Evolutionary conservation across 1,140 invertebrate genomes (phyloP).

Genomic region (Saccostrea echinata): DNA sequence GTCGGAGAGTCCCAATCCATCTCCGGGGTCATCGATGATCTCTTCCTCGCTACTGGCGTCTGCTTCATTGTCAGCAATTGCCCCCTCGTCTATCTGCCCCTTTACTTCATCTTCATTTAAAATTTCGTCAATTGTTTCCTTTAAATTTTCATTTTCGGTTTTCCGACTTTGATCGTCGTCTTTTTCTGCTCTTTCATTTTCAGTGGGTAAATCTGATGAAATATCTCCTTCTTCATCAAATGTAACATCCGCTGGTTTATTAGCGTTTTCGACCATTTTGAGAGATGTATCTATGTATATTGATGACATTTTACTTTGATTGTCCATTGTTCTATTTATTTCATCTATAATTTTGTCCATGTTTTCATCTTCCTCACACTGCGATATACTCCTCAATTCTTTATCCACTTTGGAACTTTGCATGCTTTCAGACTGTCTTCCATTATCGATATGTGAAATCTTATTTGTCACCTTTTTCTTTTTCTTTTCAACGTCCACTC

Average conservation of each 20-base stretch:
- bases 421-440: not conserved
- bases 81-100: not conserved
- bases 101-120: not conserved
- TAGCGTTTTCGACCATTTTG: conserved; percentile 16
- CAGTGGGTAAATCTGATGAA: not conserved
- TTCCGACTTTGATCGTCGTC: not conserved
- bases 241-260: not conserved
- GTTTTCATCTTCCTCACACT: not conserved
- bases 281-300: not conserved
- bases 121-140: conserved; percentile 9
- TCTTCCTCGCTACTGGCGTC: not conserved
- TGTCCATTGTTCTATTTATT: conserved; percentile 20
- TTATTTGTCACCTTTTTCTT: conserved; percentile 5
- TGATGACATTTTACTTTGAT: conserved; percentile 15
- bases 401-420: not conserved
- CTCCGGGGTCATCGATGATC: not conserved
- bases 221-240: not conserved
- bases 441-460: conserved; percentile 14
- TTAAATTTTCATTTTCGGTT: not conserved
- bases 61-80: not conserved
- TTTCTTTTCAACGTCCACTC: not conserved
- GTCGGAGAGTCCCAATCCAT: conserved; percentile 29
- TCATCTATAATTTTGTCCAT: conserved; percentile 17
- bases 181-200: not conserved
- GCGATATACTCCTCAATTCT: not conserved